Conservation (phyloP, 2,113 vertebrate species). For the Xerus inauris region DNA sequence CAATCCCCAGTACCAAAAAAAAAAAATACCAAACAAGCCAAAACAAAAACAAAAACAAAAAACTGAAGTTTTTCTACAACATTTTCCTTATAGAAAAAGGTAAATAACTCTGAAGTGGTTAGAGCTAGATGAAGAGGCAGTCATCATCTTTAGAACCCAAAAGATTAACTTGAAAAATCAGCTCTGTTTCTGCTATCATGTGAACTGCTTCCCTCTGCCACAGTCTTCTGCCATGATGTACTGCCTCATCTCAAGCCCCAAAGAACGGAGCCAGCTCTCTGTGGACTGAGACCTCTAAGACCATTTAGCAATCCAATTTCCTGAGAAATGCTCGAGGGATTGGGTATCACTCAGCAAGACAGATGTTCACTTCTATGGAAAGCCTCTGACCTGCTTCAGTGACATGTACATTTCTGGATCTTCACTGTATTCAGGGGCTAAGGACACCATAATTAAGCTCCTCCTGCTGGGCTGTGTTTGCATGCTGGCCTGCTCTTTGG, state of each 20-base stretch:
- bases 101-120: background rate
- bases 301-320: conserved; percentile 13
- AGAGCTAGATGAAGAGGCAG: background rate
- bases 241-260: too few species aligned
- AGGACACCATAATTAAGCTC: background rate
- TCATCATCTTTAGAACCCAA: background rate
- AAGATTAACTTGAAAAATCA: conserved; percentile 12
- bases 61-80: background rate
- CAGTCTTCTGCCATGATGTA: too few species aligned
- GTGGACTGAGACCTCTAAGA: too few species aligned
- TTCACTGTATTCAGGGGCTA: background rate
- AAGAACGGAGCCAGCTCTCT: too few species aligned
- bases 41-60: too few species aligned
- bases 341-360: background rate
- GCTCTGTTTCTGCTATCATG: too few species aligned
- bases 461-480: background rate
- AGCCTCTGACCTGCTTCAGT: background rate
- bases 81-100: background rate
- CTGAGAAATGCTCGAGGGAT: background rate
- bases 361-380: background rate
- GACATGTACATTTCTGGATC: background rate
- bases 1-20: too few species aligned
- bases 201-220: too few species aligned
- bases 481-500: too few species aligned
- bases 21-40: too few species aligned